phyloP scores from a whole-genome alignment of 2,797 vertebrate genomes.

The Lagorchestes hirsutus region DNA sequence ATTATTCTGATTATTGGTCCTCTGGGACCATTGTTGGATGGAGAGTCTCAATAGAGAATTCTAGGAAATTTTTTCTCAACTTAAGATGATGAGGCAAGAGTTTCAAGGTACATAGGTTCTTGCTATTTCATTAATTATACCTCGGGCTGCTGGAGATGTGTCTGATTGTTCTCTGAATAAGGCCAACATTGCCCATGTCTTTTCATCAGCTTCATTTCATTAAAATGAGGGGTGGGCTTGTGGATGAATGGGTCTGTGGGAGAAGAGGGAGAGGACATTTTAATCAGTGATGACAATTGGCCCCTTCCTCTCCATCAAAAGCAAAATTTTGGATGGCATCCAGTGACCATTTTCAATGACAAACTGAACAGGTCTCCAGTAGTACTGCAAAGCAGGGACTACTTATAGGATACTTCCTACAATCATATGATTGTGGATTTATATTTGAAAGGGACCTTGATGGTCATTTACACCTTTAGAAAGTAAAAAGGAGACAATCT shows the following conservation, averaged over 20 bases:
- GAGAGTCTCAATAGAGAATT: neutral
- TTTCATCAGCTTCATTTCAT: neutral
- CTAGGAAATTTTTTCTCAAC: constrained; percentile 15
- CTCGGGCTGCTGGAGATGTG: neutral
- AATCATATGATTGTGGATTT: neutral
- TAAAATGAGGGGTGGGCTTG: neutral
- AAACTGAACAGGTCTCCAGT: too few species aligned
- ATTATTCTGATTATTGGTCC: neutral
- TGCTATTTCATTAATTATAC: neutral
- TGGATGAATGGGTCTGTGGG: neutral
- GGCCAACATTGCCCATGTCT: neutral
- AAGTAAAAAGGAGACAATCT: neutral
- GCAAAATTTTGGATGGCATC: neutral
- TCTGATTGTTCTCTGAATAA: constrained; percentile 19
- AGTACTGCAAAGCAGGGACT: neutral
- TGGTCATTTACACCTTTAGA: neutral
- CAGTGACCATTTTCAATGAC: neutral
- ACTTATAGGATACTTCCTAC: neutral
- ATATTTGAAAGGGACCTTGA: neutral
- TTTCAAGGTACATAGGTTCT: neutral
- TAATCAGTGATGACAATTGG: neutral
- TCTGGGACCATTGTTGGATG: neutral
- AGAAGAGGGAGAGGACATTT: neutral
- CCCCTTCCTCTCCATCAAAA: neutral
- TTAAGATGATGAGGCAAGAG: neutral